phyloP scores from a whole-genome alignment of 2,113 vertebrate species.

The Psilopsiagon aurifrons region DNA sequence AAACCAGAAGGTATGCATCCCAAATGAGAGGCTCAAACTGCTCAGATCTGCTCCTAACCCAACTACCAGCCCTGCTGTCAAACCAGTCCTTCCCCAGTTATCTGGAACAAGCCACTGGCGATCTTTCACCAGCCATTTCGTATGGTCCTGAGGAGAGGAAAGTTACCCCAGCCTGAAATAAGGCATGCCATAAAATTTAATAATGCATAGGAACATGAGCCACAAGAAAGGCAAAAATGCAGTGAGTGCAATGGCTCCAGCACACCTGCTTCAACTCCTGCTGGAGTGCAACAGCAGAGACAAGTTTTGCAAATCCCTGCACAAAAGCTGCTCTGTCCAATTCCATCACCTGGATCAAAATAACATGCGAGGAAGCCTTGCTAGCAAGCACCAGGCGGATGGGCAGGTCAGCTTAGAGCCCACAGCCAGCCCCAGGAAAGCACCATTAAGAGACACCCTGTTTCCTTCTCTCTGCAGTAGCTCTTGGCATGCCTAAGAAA shows the following conservation, averaged over 20 bases:
- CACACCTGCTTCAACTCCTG: slow-evolving; percentile 39
- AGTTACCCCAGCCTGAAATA: not conserved
- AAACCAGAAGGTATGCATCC: not conserved
- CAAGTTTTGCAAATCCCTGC: not conserved
- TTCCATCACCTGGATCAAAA: slow-evolving; percentile 41
- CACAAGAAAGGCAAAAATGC: not conserved
- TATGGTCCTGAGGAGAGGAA: not conserved
- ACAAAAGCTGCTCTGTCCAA: slow-evolving; percentile 49
- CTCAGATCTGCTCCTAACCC: not conserved
- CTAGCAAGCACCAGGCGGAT: rapidly evolving
- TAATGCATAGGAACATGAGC: not conserved
- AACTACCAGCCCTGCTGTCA: not conserved
- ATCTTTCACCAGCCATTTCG: rapidly evolving
- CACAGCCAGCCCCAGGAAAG: not conserved
- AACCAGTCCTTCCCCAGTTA: not conserved
- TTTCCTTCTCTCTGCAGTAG: not conserved
- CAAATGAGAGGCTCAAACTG: not conserved
- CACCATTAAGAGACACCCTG: not conserved
- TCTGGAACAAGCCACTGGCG: not conserved
- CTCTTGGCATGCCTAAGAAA: not conserved
- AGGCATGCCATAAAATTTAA: not conserved
- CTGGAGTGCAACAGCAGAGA: not conserved
- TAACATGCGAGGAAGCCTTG: not conserved
- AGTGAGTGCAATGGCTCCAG: not conserved
- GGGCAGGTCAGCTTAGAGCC: slow-evolving; percentile 2